These are phyloP conservation scores for Dryas iulia DNA, from an alignment of 1,140 invertebrate species.

Conservation along the genomic window DNA sequence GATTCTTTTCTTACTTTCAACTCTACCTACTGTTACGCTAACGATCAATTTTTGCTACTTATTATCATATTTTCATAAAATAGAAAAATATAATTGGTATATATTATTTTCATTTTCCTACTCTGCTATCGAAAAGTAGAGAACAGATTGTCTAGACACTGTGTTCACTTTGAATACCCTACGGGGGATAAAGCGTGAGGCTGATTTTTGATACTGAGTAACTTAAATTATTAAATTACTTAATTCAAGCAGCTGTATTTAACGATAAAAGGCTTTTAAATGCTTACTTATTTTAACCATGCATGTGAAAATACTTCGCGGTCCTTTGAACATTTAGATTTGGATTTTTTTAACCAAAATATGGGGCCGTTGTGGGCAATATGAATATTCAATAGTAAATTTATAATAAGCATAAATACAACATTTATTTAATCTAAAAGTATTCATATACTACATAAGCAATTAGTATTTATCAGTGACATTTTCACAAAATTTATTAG, in stretches of 20 bases:
- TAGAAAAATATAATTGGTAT: no score
- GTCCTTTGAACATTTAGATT: background rate
- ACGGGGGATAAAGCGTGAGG: no score
- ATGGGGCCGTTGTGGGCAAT: background rate
- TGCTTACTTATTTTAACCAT: background rate
- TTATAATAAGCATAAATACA: background rate
- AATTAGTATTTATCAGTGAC: background rate
- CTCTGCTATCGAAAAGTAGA: no score
- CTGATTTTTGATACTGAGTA: slow-evolving; percentile 17
- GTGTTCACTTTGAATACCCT: no score
- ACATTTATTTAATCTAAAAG: background rate
- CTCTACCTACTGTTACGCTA: slow-evolving; percentile 30
- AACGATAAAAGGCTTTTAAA: slow-evolving; percentile 1
- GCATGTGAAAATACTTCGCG: background rate
- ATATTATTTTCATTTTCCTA: no score
- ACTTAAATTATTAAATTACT: slow-evolving; percentile 42
- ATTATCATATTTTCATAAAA: no score
- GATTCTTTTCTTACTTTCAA: slow-evolving; percentile 34
- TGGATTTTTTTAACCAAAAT: background rate
- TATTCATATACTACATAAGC: background rate
- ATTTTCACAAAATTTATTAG: background rate
- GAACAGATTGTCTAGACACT: no score
- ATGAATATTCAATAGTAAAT: slow-evolving; percentile 1
- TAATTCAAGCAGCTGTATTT: slow-evolving; percentile 35
- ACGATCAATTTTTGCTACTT: slow-evolving; percentile 42